Base-by-base conservation (phyloP, 1,140 invertebrate genomes). In the Anastrepha obliqua region DNA sequence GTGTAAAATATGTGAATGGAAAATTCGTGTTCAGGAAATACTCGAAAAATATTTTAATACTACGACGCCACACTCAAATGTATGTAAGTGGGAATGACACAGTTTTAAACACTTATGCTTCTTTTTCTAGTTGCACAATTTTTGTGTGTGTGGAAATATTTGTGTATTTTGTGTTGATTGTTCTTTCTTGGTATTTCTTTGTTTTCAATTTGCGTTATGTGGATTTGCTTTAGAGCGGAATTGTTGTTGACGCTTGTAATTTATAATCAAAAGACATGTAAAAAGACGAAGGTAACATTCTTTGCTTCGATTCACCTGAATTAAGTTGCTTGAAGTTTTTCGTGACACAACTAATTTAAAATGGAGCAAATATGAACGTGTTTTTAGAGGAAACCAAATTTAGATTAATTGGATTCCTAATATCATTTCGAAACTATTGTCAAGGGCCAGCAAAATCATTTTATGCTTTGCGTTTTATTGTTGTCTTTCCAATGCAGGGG, bases 1-100 rank as follows among this genome's bases (percentile, higher is more conserved):
- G 74, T 81, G 74, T 55, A 81, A 81, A 81, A 55, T 51, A 81
- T 58, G 74, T n/a, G 47, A 81, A 81, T 55, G 74, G n/a, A 55
- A 55, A 55, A 17, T 51, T n/a, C 8, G 20, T 42, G 3, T 15
- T 55, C 47, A 47, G 42, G 74, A 81, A 81, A 81, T 81, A 51
- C 74, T 81, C 74, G 17, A 81, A 81, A 55, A 55, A 81, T 55
- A 42, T 47, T 81, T 81, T 13, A 4, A 81, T 55, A 47, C 51
- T 29, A 20, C 74, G 44, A 51, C 74, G 74, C 47, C 74, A 81
- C 47, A 47, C 17, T 15, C 20, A 44, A 7, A 42, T 11, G 42
- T 42, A 44, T 6, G 44, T 74, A 29, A 29, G 64, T 67, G 64
- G 42, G 42, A 47, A 74, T 74, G 70, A 74, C 70, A 74, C 42